Evolutionary conservation across 2,797 vertebrate genomes (phyloP).

Genomic region (Gallinago nigripennis): DNA sequence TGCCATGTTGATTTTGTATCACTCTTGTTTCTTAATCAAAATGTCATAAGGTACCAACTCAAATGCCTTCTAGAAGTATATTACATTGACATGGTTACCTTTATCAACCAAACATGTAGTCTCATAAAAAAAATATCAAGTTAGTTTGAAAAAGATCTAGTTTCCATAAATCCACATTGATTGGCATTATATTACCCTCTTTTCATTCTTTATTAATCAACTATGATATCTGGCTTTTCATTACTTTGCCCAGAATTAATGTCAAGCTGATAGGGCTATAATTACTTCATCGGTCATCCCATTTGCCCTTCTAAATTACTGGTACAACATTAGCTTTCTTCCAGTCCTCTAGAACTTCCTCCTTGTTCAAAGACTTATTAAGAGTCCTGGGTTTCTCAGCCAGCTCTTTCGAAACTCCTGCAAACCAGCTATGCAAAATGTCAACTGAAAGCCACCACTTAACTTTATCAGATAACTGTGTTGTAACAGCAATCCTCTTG

Average conservation of each 20-base stretch:
- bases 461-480: background rate
- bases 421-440: background rate
- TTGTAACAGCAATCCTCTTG: background rate
- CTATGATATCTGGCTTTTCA: constrained; percentile 70
- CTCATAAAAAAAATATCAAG: constrained; percentile 71
- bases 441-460: background rate
- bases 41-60: constrained; percentile 71
- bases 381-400: background rate
- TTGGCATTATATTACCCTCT: constrained; percentile 70
- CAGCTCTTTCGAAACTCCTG: constrained; percentile 25
- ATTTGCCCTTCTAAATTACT: constrained; percentile 73
- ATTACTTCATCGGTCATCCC: constrained; percentile 73
- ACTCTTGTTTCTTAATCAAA: constrained; percentile 73
- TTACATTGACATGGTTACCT: constrained; percentile 69
- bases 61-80: constrained; percentile 70
- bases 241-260: constrained; percentile 71
- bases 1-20: constrained; percentile 73
- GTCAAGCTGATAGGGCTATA: constrained; percentile 69
- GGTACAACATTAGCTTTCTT: constrained; percentile 65
- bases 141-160: constrained; percentile 70
- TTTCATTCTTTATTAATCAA: constrained; percentile 73
- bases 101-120: constrained; percentile 70
- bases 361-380: constrained; percentile 56
- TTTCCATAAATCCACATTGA: constrained; percentile 72
- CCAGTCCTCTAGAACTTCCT: constrained; percentile 48